Evolutionary conservation across 2,113 vertebrate genomes (phyloP).

Genomic region (Chaetorhynchus papuensis): DNA sequence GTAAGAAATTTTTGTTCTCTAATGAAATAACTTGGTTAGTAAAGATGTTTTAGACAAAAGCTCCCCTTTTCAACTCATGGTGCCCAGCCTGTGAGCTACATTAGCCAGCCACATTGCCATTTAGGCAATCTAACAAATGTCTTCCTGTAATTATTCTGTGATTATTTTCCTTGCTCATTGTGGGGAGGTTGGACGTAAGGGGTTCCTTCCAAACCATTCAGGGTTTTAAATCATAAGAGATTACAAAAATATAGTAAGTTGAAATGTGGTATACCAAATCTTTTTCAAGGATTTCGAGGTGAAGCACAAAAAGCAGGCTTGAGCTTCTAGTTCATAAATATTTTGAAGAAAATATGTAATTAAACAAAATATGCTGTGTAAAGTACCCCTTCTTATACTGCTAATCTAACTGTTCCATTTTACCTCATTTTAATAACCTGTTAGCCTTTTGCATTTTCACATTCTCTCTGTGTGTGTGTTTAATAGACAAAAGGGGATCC

Average conservation of each 20-base stretch:
- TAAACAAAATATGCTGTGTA: neutral
- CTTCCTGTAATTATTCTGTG: neutral
- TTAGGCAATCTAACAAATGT: neutral
- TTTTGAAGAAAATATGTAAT: neutral
- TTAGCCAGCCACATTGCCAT: neutral
- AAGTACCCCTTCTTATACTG: neutral
- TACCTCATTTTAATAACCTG: neutral
- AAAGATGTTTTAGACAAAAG: neutral
- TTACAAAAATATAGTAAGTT: neutral
- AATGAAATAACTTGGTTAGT: neutral
- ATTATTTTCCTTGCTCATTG: neutral
- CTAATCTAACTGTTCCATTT: neutral
- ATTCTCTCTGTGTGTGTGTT: neutral
- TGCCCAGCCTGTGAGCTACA: neutral
- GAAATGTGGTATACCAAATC: neutral
- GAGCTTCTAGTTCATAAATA: neutral
- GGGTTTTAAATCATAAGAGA: neutral
- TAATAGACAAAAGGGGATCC: conserved; percentile 82
- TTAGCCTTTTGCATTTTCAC: neutral
- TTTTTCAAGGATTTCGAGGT: neutral
- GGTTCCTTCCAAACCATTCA: neutral
- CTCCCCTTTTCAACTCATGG: neutral
- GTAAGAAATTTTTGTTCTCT: conserved; percentile 62
- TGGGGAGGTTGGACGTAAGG: neutral
- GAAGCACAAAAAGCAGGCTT: neutral